Conservation (phyloP, 2,888 invertebrate species). For the Brachyopa scutellaris region DNA sequence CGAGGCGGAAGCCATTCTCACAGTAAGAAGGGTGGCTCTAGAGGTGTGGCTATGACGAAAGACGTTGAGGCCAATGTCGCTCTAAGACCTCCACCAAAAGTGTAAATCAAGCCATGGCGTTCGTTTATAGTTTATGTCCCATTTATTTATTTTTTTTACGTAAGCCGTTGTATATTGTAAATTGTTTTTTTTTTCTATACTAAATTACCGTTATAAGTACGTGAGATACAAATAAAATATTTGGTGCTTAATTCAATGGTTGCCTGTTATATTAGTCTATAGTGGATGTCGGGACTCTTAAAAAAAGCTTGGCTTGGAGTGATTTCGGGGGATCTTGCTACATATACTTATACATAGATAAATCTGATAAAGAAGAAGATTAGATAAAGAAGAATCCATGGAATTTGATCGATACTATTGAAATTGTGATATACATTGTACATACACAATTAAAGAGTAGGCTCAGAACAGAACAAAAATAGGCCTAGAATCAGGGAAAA, state of each 20-base stretch:
- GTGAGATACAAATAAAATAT: conserved; percentile 29
- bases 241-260: neutral
- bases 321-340: too few species aligned
- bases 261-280: neutral
- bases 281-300: too few species aligned
- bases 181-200: conserved; percentile 5
- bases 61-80: conserved; percentile 79
- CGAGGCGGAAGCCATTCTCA: conserved; percentile 76
- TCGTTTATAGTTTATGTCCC: conserved; percentile 27
- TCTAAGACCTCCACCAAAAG: conserved; percentile 80
- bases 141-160: conserved; percentile 71
- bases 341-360: too few species aligned
- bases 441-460: too few species aligned
- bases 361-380: too few species aligned
- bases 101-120: conserved; percentile 12
- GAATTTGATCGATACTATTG: too few species aligned
- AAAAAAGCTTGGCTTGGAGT: too few species aligned
- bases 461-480: too few species aligned
- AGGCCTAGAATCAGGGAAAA: too few species aligned
- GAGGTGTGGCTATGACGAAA: conserved; percentile 73
- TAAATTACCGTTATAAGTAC: neutral
- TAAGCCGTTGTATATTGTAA: conserved; percentile 46
- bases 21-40: conserved; percentile 66
- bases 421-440: too few species aligned
- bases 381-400: too few species aligned